A percentile compares a stretch with the other conserved stretches of the same genome.
Conservation (phyloP, 1,140 invertebrate species). For the Frieseomelitta varia region DNA sequence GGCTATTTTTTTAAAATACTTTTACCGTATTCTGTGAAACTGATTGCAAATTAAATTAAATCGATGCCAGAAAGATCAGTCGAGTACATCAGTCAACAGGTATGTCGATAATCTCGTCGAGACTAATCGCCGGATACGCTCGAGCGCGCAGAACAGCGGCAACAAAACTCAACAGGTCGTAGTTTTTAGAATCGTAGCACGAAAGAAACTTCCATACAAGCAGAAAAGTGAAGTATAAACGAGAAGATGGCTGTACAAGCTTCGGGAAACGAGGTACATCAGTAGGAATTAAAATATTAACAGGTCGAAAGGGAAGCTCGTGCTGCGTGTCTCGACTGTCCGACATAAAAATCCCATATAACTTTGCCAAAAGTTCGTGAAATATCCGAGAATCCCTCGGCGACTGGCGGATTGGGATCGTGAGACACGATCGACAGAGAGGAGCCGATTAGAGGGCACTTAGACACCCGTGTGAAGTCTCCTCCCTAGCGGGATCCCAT, state of each 20-base stretch:
- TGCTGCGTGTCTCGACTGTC: not conserved
- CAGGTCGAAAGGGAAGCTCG: not conserved
- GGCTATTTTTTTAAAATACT: no score
- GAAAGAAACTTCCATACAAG: no score
- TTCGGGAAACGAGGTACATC: not conserved
- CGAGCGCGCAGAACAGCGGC: no score
- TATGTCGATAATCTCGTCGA: no score
- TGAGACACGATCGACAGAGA: slow-evolving; percentile 18
- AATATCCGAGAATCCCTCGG: not conserved
- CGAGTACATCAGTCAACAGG: no score
- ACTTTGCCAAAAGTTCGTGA: not conserved
- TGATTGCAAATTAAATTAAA: no score
- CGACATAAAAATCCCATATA: slow-evolving; percentile 11
- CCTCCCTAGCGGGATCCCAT: slow-evolving; percentile 39
- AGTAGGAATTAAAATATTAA: not conserved
- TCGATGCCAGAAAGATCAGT: no score
- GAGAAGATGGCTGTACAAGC: no score
- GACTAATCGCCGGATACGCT: no score
- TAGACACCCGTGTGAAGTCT: slow-evolving; percentile 29
- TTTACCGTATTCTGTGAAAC: no score
- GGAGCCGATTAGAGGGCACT: slow-evolving; percentile 58
- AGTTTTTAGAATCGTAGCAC: not conserved
- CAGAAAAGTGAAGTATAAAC: not conserved
- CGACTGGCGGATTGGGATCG: not conserved
- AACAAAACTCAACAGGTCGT: no score